These are phyloP conservation scores for Synaphobranchus kaupii DNA, from an alignment of 2,797 vertebrate genomes.

Conservation along the genomic window DNA sequence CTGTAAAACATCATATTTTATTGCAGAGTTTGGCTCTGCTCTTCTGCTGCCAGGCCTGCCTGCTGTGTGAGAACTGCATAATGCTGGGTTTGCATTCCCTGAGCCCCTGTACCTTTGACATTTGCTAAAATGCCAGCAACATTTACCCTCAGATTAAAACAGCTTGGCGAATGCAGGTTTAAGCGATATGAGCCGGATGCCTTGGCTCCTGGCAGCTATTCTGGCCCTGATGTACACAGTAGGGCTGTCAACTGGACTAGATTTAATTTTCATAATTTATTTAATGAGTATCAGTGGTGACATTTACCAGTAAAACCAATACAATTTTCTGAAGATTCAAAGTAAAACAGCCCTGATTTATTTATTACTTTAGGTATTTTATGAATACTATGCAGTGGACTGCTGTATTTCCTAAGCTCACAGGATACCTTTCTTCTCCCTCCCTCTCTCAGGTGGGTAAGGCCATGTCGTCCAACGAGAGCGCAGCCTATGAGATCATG, in stretches of 20 bases:
- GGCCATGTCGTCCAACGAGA: constrained; percentile 99
- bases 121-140: constrained; percentile 5
- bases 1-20: constrained; percentile 2
- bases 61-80: background rate
- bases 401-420: background rate
- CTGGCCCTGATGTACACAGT: background rate
- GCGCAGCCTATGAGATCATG: constrained; percentile 95
- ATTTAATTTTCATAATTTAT: background rate
- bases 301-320: background rate
- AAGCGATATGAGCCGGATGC: background rate
- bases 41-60: background rate
- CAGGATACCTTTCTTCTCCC: background rate
- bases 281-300: too few species aligned
- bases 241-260: background rate
- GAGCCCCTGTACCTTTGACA: constrained; percentile 4
- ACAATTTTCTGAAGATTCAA: background rate
- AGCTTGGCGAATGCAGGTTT: background rate
- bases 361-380: background rate
- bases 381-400: background rate
- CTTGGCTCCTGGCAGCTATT: background rate
- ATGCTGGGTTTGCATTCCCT: background rate
- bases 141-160: background rate
- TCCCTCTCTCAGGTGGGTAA: constrained; percentile 69
- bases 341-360: background rate
- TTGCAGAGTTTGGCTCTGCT: background rate